Percentiles rank a stretch among this genome's conserved stretches.
These are phyloP conservation scores for Morus bassanus DNA, from an alignment of 2,797 vertebrate species.

Conservation along the genomic window DNA sequence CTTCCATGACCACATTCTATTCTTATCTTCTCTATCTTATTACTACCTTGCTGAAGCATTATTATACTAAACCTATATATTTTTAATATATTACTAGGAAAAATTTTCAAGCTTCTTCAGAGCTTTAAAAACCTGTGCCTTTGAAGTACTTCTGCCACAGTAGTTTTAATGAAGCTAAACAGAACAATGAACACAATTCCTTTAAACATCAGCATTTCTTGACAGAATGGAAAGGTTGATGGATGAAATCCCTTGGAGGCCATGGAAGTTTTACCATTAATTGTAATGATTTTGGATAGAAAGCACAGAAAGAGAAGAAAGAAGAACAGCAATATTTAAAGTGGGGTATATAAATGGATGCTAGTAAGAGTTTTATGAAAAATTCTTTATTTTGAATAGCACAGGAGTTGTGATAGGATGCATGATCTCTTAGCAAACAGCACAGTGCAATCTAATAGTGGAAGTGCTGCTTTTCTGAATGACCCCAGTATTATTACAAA, in stretches of 20 bases:
- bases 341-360: neutral
- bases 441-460: neutral
- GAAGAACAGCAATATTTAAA: neutral
- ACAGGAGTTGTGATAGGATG: neutral
- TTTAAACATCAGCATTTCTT: slow-evolving; percentile 37
- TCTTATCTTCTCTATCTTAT: neutral
- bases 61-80: neutral
- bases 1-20: neutral
- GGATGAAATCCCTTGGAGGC: neutral
- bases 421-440: neutral
- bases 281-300: neutral
- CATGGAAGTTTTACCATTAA: neutral
- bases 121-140: neutral
- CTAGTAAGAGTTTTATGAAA: neutral
- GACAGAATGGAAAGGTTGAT: neutral
- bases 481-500: neutral
- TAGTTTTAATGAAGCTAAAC: slow-evolving; percentile 9
- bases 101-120: neutral
- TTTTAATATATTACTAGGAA: neutral
- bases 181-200: neutral
- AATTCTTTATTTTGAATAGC: neutral
- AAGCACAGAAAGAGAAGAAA: neutral
- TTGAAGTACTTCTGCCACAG: slow-evolving; percentile 16
- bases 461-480: neutral
- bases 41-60: neutral